Conservation (phyloP, 1,140 invertebrate species). For the Vanessa atalanta region DNA sequence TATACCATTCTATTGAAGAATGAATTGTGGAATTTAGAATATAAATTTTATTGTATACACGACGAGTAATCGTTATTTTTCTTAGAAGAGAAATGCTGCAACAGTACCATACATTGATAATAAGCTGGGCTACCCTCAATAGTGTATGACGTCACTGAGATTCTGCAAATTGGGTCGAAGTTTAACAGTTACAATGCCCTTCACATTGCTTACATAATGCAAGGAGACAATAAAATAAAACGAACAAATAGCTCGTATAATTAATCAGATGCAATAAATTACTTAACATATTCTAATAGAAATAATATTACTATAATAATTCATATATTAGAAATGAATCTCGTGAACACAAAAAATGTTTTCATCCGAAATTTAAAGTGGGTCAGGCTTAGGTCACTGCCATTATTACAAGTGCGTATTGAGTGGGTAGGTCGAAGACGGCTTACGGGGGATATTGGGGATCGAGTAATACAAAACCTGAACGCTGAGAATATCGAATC, state of each 20-base stretch:
- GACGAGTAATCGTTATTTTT: not conserved
- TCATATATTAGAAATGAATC: slow-evolving; percentile 2
- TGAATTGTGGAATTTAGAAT: too few species aligned
- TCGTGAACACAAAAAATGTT: slow-evolving; percentile 26
- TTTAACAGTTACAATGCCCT: slow-evolving; percentile 9
- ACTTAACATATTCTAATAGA: not conserved
- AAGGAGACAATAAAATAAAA: not conserved
- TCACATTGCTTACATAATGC: slow-evolving; percentile 8
- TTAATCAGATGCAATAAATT: not conserved
- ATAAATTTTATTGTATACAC: too few species aligned
- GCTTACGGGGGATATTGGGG: slow-evolving; percentile 4
- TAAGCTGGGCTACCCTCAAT: slow-evolving; percentile 15
- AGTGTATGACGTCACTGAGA: slow-evolving; percentile 22
- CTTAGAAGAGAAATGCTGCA: slow-evolving; percentile 8
- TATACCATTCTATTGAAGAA: too few species aligned
- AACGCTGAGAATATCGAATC: slow-evolving; percentile 13
- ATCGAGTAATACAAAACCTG: slow-evolving; percentile 19
- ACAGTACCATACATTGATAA: slow-evolving; percentile 20
- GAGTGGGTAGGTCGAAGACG: slow-evolving; percentile 31
- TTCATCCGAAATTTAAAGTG: slow-evolving; percentile 34
- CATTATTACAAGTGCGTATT: slow-evolving; percentile 34
- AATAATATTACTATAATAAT: not conserved
- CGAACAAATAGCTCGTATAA: not conserved
- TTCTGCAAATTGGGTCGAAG: slow-evolving; percentile 9
- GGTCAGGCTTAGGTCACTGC: slow-evolving; percentile 37